These are phyloP conservation scores for Cynopterus sphinx DNA, from an alignment of 2,797 vertebrate genomes.

Conservation along the genomic window DNA sequence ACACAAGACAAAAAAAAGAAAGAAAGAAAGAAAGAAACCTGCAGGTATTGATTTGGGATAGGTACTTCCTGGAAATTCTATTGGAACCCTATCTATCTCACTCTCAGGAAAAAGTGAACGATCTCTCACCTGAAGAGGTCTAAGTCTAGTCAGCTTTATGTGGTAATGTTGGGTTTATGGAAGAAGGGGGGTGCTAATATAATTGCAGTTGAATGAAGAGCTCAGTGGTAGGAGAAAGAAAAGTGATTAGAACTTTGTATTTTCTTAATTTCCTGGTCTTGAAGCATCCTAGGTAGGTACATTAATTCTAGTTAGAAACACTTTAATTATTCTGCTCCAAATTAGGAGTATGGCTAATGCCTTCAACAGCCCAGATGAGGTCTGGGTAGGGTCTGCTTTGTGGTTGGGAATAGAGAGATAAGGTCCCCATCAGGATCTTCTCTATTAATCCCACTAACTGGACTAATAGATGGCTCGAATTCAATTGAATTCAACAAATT, in stretches of 20 bases:
- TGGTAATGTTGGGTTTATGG: background rate
- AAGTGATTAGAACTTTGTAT: background rate
- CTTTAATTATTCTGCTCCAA: background rate
- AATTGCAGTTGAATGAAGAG: slow-evolving; percentile 39
- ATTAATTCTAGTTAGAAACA: background rate
- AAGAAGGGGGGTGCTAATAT: background rate
- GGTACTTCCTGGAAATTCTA: background rate
- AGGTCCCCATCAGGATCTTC: background rate
- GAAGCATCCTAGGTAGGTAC: background rate
- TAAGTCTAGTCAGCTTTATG: background rate
- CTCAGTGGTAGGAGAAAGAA: background rate
- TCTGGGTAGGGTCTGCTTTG: background rate
- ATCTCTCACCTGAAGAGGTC: background rate
- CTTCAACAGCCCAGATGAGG: background rate
- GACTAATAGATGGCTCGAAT: background rate
- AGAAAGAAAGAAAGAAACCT: background rate
- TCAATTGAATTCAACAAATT: background rate
- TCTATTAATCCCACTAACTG: background rate
- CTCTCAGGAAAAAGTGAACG: background rate
- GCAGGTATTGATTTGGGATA: background rate
- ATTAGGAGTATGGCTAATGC: background rate
- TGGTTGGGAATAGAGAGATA: background rate
- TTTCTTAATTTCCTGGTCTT: background rate
- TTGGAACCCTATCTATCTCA: background rate
- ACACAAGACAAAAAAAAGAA: background rate